Evolutionary conservation across 2,888 invertebrate genomes (phyloP), one percentile per base, ranked within the genome.

Genomic region (Tanytarsus gracilentus): DNA sequence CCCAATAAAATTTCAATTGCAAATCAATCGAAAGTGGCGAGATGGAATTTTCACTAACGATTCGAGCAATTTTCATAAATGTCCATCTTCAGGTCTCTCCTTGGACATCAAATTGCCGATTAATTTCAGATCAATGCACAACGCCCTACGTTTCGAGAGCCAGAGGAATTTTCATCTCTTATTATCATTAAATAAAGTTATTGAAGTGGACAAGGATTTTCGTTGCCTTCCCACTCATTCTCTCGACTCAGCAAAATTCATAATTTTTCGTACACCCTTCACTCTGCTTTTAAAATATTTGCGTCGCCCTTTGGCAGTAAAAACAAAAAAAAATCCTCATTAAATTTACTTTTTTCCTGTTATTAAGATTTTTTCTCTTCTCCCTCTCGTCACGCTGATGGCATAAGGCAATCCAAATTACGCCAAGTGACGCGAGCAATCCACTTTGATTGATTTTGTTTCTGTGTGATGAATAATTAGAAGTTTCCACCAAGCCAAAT

Each of bases 61-160:
- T 36, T 36, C n/a, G n/a, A 6, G 36, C 14, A 16, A 14, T 36
- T 36, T n/a, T n/a, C 36, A 36, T 36, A 36, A 36, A 36, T 36
- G 36, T 36, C 36, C 36, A 36, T 36, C n/a, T n/a, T n/a, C 36
- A 16, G 16, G 36, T 6, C 9, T 29, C 9, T 29, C 9, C 9
- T 29, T 39, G n/a, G n/a, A 39, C 8, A n/a, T 16, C n/a, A 21
- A 44, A 44, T 18, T 44, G 11, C 18, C 52, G 52, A 52, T 52
- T 52, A 33, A 52, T 52, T 52, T 33, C 52, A 23, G 30, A 52
- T 52, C 52, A 30, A 23, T 52, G 52, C 11, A 6, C 52, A 52
- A 16, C 16, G 27, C 27, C 51, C 51, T 51, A 2, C 7, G 36
- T 33, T 18, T n/a, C 4, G 44, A 18, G 44, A 18, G 21, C 16